Evolutionary conservation across 2,888 invertebrate species (phyloP).

Genomic region (Uropetala carovei): DNA sequence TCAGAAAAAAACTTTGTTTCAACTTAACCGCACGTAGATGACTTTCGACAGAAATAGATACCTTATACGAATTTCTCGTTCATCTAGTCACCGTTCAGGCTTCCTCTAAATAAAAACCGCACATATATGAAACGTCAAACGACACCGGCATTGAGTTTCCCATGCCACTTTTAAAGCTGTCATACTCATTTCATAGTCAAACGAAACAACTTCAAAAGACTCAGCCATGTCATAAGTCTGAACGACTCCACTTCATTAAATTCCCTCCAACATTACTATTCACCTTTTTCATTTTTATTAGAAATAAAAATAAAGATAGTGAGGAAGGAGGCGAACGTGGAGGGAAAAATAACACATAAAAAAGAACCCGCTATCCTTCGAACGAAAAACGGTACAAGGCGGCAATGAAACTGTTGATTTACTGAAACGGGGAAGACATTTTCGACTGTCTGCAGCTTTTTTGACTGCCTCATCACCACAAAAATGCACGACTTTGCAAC

Average conservation of each 20-base stretch:
- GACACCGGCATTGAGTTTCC: too few species aligned
- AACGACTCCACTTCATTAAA: constrained; percentile 24
- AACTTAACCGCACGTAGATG: neutral
- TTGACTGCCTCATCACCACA: constrained; percentile 39
- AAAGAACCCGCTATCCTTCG: neutral
- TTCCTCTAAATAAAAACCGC: too few species aligned
- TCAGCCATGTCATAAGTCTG: neutral
- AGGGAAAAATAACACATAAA: neutral
- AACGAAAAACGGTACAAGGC: constrained; percentile 40
- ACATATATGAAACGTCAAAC: too few species aligned
- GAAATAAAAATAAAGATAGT: neutral
- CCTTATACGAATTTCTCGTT: neutral
- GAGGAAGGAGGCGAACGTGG: neutral
- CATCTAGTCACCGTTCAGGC: too few species aligned
- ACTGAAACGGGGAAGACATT: constrained; percentile 42
- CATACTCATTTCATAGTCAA: constrained; percentile 4
- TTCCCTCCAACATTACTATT: neutral
- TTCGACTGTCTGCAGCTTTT: constrained; percentile 54
- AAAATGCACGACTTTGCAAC: constrained; percentile 56
- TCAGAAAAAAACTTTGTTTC: neutral
- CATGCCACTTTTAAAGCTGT: too few species aligned
- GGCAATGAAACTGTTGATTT: constrained; percentile 49
- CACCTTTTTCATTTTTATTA: neutral
- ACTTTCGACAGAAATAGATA: neutral
- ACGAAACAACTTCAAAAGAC: neutral